Evolutionary conservation across 2,888 invertebrate species (phyloP).

Genomic region (Autographa gamma): DNA sequence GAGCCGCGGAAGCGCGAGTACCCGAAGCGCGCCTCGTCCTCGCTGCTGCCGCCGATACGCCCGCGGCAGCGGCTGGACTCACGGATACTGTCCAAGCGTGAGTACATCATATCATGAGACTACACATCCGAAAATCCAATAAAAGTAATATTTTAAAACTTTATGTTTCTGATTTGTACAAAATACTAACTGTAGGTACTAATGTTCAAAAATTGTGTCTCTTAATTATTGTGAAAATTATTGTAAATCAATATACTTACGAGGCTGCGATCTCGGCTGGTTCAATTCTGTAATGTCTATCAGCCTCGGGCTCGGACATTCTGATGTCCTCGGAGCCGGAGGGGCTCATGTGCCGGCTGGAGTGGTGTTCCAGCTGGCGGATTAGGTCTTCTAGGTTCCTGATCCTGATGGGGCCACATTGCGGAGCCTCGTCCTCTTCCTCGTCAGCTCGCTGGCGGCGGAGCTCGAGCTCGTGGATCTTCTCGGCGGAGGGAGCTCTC

Average conservation of each 20-base stretch:
- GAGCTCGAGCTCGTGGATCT: conserved; percentile 92
- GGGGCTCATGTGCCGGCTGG: conserved; percentile 96
- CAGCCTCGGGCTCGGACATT: conserved; percentile 96
- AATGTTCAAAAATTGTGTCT: no score
- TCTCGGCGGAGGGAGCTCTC: conserved; percentile 92
- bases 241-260: conserved; percentile 66
- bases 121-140: no score
- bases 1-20: conserved; percentile 75
- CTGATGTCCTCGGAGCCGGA: conserved; percentile 97
- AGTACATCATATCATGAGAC: no score
- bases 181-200: no score
- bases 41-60: conserved; percentile 67
- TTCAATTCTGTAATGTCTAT: conserved; percentile 95
- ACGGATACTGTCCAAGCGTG: not conserved
- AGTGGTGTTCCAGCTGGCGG: conserved; percentile 95
- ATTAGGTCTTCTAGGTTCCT: conserved; percentile 97
- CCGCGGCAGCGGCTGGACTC: conserved; percentile 89
- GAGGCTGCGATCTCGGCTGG: conserved; percentile 86
- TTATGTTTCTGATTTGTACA: no score
- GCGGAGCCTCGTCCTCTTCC: conserved; percentile 93
- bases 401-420: conserved; percentile 95
- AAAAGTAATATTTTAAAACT: no score
- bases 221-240: no score
- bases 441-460: conserved; percentile 86
- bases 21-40: conserved; percentile 54